These are phyloP conservation scores for Heliangelus exortis DNA, from an alignment of 2,797 vertebrate genomes.

Conservation along the genomic window DNA sequence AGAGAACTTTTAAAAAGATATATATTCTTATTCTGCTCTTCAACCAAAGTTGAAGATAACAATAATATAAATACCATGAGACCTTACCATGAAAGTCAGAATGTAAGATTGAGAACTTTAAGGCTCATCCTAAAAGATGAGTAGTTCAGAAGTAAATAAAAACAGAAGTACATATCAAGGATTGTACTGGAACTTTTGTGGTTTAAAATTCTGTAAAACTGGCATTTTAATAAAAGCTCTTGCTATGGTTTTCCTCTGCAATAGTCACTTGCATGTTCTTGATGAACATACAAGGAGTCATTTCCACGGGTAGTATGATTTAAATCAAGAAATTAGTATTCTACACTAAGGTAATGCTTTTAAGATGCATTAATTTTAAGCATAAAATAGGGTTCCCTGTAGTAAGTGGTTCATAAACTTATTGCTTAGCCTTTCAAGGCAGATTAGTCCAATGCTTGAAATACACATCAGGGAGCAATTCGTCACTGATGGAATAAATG, in stretches of 20 bases:
- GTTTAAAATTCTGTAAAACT: neutral
- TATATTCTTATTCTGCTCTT: neutral
- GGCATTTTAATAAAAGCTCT: neutral
- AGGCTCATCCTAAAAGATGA: neutral
- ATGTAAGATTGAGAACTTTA: neutral
- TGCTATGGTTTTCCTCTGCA: neutral
- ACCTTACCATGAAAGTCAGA: neutral
- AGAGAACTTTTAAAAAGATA: neutral
- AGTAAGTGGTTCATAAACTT: neutral
- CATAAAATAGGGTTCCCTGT: neutral
- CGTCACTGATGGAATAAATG: neutral
- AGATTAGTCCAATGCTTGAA: neutral
- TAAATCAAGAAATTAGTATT: neutral
- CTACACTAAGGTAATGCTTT: neutral
- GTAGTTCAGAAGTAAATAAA: neutral
- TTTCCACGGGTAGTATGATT: neutral
- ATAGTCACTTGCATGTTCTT: neutral
- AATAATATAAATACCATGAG: neutral
- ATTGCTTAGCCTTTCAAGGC: neutral
- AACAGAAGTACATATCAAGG: neutral
- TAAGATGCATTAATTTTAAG: neutral
- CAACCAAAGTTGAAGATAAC: neutral
- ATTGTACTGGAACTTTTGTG: neutral
- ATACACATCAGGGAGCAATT: neutral
- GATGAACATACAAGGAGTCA: neutral